phyloP scores from a whole-genome alignment of 64 coral and sea anemone genomes.

The Porites lutea region DNA sequence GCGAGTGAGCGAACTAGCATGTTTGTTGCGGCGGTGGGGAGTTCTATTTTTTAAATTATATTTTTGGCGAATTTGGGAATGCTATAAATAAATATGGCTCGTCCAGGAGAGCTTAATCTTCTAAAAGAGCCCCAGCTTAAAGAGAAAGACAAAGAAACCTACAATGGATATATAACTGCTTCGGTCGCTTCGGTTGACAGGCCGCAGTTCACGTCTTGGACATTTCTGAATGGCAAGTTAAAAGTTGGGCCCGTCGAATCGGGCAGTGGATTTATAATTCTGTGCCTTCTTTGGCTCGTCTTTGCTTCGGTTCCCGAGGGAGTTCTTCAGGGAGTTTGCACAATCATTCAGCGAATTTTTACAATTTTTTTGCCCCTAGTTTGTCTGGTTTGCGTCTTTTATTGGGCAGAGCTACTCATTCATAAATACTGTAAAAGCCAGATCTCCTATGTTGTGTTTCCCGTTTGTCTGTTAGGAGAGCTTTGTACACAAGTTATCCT shows the following conservation, averaged over 20 bases:
- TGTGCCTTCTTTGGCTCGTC: slow-evolving; percentile 85
- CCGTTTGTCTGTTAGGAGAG: slow-evolving; percentile 92
- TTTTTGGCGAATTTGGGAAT: slow-evolving; percentile 55
- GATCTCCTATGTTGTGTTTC: slow-evolving; percentile 88
- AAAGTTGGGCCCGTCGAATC: slow-evolving; percentile 88
- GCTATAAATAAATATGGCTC: slow-evolving; percentile 76
- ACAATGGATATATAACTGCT: slow-evolving; percentile 95
- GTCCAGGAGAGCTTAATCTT: slow-evolving; percentile 78
- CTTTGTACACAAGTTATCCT: slow-evolving; percentile 96
- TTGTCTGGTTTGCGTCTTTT: slow-evolving; percentile 94
- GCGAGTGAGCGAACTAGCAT: slow-evolving; percentile 32
- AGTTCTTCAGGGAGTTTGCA: slow-evolving; percentile 80
- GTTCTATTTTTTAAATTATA: slow-evolving; percentile 19
- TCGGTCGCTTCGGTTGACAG: slow-evolving; percentile 93
- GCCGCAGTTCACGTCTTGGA: slow-evolving; percentile 83
- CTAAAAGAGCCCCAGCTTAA: slow-evolving; percentile 64
- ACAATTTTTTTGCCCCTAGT: slow-evolving; percentile 87
- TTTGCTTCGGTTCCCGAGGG: slow-evolving; percentile 89
- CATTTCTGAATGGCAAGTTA: slow-evolving; percentile 90
- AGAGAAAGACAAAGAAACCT: slow-evolving; percentile 90
- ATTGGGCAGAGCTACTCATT: slow-evolving; percentile 95
- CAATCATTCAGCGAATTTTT: slow-evolving; percentile 77
- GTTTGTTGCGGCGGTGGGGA: slow-evolving; percentile 47
- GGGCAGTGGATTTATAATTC: slow-evolving; percentile 85
- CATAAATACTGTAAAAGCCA: slow-evolving; percentile 95